Evolutionary conservation across 2,113 vertebrate species (phyloP).

Genomic region (Equus quagga): DNA sequence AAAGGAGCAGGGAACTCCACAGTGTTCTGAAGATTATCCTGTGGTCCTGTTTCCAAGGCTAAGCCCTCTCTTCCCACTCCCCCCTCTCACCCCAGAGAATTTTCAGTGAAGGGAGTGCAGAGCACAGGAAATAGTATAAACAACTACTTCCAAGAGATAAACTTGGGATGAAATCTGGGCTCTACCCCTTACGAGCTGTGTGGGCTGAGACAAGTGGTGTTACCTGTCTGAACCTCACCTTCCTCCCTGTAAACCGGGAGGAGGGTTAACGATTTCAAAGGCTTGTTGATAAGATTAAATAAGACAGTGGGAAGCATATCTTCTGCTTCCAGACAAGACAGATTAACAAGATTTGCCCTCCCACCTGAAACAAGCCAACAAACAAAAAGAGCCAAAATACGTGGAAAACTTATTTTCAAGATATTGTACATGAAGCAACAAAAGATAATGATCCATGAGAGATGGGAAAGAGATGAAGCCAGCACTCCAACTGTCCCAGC

Average conservation of each 20-base stretch:
- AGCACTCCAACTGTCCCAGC: accelerated
- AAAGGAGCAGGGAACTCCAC: neutral
- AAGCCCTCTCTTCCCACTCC: neutral
- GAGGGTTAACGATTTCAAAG: neutral
- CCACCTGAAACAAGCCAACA: neutral
- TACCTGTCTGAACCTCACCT: neutral
- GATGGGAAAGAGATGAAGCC: neutral
- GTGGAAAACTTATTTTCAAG: neutral
- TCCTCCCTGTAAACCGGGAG: neutral
- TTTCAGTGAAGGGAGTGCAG: neutral
- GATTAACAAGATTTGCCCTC: neutral
- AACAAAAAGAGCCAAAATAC: neutral
- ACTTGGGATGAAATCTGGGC: neutral
- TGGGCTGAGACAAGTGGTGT: neutral
- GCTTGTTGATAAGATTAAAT: neutral
- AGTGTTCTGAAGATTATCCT: neutral
- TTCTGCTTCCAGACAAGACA: slow-evolving; percentile 33
- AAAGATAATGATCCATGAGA: neutral
- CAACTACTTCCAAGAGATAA: neutral
- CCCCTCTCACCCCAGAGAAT: neutral
- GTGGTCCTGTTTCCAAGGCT: neutral
- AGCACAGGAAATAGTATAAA: neutral
- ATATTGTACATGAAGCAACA: neutral
- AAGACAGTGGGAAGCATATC: neutral
- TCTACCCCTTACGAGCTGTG: neutral